Base-by-base conservation (phyloP, 2,888 invertebrate species). In the Eledone cirrhosa region DNA sequence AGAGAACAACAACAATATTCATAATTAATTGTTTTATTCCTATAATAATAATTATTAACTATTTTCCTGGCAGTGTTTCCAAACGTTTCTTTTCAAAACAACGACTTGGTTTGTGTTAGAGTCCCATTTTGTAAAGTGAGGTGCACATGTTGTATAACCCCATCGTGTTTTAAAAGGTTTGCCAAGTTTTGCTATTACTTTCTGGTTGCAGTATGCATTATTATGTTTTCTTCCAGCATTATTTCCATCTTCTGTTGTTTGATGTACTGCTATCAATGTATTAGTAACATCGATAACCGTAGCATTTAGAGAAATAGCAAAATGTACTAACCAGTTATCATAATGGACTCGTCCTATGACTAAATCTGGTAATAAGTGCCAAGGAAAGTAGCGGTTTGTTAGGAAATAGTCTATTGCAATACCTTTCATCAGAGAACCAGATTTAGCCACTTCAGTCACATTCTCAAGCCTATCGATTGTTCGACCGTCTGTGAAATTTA, bases 171-270 rank as follows among this genome's bases (percentile, higher is more conserved):
- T 7, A 22, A 72, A 72, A 3, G 4, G 41, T 13, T 72, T 72
- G 5, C 33, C 33, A 2, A 19, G 29, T 3, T 5, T 41, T 19
- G 31, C 72, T 31, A 72, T 72, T 22, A 72, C 1, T n/a, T 33
- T 33, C 22, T 41, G 31, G 41, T 72, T 72, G 11, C 72, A 72
- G n/a, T 72, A 72, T n/a, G 33, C 33, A 72, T 72, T 31, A 13
- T 22, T n/a, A 72, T 72, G 33, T 0, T 41, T 22, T 41, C 72
- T 41, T 11, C 72, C 72, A 4, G 72, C 72, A 1, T 31, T 31
- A 41, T 72, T 41, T 72, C 72, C 72, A 72, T 72, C 72, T 11
- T 29, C 72, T 33, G 72, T 72, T 14, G 72, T 72, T 41, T 72
- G 72, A 5, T 72, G 72, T 41, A 72, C 33, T 8, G 72, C 72